Conservation (phyloP, 2,797 vertebrate species). For the Eulemur rubriventer region DNA sequence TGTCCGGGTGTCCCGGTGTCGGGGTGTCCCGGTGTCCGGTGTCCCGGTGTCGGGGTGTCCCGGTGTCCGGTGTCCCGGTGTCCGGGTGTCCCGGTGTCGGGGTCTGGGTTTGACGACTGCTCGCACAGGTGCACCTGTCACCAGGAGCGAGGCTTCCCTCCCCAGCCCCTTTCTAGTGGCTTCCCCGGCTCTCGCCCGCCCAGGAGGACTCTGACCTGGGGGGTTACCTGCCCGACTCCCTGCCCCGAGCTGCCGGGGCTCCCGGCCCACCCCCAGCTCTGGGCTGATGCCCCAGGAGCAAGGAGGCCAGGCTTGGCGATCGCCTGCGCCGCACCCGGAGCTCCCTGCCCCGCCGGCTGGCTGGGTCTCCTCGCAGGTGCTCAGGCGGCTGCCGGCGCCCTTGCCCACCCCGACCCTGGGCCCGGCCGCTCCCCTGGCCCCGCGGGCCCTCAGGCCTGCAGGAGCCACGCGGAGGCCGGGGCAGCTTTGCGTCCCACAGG, state of each 20-base stretch:
- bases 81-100: neutral
- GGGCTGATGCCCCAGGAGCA: neutral
- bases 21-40: too few species aligned
- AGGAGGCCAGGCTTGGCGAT: neutral
- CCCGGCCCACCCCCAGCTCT: neutral
- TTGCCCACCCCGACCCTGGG: neutral
- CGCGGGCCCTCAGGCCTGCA: neutral
- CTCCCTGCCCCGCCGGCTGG: too few species aligned
- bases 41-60: neutral
- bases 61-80: neutral
- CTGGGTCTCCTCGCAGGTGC: neutral
- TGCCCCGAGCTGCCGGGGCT: neutral
- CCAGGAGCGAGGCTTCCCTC: neutral
- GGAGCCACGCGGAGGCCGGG: neutral
- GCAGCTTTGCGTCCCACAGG: neutral
- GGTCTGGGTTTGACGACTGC: neutral
- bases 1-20: fast-evolving
- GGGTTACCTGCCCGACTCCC: neutral
- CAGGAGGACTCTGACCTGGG: neutral
- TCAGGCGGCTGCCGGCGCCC: too few species aligned
- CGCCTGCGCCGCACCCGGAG: neutral
- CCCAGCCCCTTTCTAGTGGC: neutral
- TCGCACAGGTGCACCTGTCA: fast-evolving
- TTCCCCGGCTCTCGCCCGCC: too few species aligned
- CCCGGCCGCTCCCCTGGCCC: neutral